Evolutionary conservation across 37 sponge, comb jelly and placozoan genomes (phyloP).

Genomic region (Theonella swinhoei): DNA sequence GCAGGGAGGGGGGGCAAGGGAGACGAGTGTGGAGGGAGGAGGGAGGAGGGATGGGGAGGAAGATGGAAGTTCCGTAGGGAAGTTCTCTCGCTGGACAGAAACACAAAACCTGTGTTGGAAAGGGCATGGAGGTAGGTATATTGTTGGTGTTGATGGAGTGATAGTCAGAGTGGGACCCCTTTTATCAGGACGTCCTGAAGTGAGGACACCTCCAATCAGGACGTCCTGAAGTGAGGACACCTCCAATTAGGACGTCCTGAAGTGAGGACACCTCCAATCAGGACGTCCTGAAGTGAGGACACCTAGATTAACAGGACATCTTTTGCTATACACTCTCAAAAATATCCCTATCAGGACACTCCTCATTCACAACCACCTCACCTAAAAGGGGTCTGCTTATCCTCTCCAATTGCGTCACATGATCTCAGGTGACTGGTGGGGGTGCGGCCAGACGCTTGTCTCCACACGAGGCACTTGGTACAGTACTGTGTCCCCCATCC

Average conservation of each 20-base stretch:
- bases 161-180: no score
- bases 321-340: no score
- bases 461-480: conserved; percentile 62
- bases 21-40: background rate
- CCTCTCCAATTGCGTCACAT: conserved; percentile 53
- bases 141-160: no score
- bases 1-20: conserved; percentile 36
- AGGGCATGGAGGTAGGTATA: no score
- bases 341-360: background rate
- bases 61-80: conserved; percentile 14
- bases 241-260: no score
- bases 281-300: no score
- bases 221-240: no score
- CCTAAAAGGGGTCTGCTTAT: conserved; percentile 34
- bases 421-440: conserved; percentile 32
- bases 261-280: no score
- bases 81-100: conserved; percentile 61
- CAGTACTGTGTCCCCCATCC: conserved; percentile 78
- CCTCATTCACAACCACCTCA: background rate
- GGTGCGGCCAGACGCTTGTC: conserved; percentile 5
- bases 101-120: conserved; percentile 63
- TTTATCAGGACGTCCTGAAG: no score
- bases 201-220: no score
- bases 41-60: background rate
- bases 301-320: no score